These are phyloP conservation scores for Eulimnadia texana DNA, from an alignment of 1,140 invertebrate species.

Conservation along the genomic window DNA sequence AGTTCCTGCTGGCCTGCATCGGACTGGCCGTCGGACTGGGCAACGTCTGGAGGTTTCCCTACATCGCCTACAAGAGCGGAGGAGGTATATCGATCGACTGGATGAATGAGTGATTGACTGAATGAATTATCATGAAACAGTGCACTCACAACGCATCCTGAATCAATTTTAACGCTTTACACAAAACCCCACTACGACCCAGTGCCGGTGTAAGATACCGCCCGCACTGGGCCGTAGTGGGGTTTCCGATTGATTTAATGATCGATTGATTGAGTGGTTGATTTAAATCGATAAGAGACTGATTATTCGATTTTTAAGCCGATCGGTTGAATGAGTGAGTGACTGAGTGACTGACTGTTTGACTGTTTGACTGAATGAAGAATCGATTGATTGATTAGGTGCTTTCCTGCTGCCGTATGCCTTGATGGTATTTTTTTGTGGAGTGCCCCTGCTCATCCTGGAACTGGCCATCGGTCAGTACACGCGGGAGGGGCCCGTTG, in stretches of 20 bases:
- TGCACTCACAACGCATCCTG: no score
- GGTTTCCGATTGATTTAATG: no score
- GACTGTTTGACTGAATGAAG: constrained; percentile 4
- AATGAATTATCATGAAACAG: neutral
- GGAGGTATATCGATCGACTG: constrained; percentile 27
- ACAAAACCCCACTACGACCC: neutral
- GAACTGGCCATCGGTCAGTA: constrained; percentile 37
- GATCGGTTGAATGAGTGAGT: constrained; percentile 4
- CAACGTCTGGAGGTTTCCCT: constrained; percentile 46
- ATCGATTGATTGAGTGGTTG: no score
- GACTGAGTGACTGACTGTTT: neutral
- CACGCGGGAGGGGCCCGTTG: constrained; percentile 29
- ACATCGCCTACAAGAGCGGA: constrained; percentile 41
- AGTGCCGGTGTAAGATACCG: no score
- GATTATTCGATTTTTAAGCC: no score
- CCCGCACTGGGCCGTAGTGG: no score
- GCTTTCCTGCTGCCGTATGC: constrained; percentile 41
- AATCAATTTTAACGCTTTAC: constrained; percentile 7
- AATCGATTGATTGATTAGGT: constrained; percentile 25
- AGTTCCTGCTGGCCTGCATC: constrained; percentile 30
- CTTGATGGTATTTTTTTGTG: constrained; percentile 35
- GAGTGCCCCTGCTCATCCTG: constrained; percentile 41
- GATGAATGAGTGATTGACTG: neutral
- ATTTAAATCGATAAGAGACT: no score
- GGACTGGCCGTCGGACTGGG: constrained; percentile 38